Percentiles rank a stretch among this genome's conserved stretches.
phyloP scores from a whole-genome alignment of 2,797 vertebrate genomes.

The Squalus acanthias region DNA sequence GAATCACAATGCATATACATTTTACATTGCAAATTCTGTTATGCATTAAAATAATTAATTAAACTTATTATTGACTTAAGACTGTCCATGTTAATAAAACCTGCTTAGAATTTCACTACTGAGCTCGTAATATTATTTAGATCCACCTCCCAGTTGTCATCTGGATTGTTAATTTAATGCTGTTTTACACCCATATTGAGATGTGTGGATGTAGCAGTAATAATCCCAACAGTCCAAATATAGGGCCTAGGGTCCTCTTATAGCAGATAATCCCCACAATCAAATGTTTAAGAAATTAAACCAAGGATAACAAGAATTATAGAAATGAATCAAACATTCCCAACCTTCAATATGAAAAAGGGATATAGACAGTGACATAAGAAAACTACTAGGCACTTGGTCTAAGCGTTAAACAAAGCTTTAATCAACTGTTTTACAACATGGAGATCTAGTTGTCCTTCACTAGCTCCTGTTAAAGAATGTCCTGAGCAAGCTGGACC shows the following conservation, averaged over 20 bases:
- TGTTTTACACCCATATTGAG: background rate
- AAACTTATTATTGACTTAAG: slow-evolving; percentile 16
- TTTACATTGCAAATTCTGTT: slow-evolving; percentile 23
- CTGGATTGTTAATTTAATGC: background rate
- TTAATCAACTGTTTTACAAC: too few species aligned
- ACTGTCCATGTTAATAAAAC: slow-evolving; percentile 11
- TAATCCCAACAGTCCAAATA: background rate
- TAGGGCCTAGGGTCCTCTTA: background rate
- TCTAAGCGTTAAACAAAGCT: too few species aligned
- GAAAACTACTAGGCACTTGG: too few species aligned
- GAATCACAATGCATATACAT: slow-evolving; percentile 11
- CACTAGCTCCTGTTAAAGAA: too few species aligned
- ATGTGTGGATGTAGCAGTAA: background rate
- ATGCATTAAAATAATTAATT: slow-evolving; percentile 37
- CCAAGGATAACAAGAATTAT: background rate
- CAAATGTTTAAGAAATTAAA: background rate
- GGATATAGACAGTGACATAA: too few species aligned
- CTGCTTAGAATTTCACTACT: background rate
- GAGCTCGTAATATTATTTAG: background rate
- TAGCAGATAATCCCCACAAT: background rate
- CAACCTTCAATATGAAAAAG: background rate
- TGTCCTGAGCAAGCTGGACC: too few species aligned
- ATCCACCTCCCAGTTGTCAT: background rate
- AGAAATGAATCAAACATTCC: background rate
- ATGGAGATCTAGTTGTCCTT: too few species aligned